Base-by-base conservation (phyloP, 2,113 vertebrate species). In the Suricata suricatta region DNA sequence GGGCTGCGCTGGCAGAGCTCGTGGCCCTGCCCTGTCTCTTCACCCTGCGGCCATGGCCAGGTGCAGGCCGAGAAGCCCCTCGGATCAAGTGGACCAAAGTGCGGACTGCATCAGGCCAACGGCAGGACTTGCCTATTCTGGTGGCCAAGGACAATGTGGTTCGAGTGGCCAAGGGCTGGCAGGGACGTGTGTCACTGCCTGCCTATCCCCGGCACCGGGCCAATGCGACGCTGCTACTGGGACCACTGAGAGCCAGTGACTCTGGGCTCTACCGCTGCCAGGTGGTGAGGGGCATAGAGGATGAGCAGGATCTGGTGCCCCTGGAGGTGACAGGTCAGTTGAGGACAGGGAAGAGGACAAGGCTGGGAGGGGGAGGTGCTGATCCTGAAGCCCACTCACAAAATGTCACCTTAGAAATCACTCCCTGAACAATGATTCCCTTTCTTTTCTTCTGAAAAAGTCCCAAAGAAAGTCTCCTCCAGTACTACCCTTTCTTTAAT, bases 51-150 rank as follows among this genome's bases (percentile, higher is more conserved):
- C 95, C 98, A 33, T 94, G 98, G 1, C 98, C 96, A 0, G 97
- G 97, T 2, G 94, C 95, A 27, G 89, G 93, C 31, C 84, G 94
- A 0, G 99, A 99, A 76, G 98, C 99, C 0, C 99, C 99, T 2
- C 99, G 99, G 21, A 98, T 99, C 98, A 99, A 99, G 97, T 99
- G 99, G 99, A 99, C 99, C 98, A 99, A 99, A 90, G 99, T 99
- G 72, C 99, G 99, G 98, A 99, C 99, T 0, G 99, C 99, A 6
- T 95, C 96, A 0, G 99, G 99, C 13, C 98, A 98, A 72, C 98
- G 99, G 97, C 99, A 99, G 97, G 99, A 99, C 23, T 81, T 99
- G 97, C 99, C 99, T 1, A 99, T 99, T 82, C 98, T 99, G 88
- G 99, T 99, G 97, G 99, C 99, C 98, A 99, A 99, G 99, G 99